A percentile compares a stretch with the other conserved stretches of the same genome.
phyloP scores from a whole-genome alignment of 2,113 vertebrate genomes.

The Triplophysa siluroides region DNA sequence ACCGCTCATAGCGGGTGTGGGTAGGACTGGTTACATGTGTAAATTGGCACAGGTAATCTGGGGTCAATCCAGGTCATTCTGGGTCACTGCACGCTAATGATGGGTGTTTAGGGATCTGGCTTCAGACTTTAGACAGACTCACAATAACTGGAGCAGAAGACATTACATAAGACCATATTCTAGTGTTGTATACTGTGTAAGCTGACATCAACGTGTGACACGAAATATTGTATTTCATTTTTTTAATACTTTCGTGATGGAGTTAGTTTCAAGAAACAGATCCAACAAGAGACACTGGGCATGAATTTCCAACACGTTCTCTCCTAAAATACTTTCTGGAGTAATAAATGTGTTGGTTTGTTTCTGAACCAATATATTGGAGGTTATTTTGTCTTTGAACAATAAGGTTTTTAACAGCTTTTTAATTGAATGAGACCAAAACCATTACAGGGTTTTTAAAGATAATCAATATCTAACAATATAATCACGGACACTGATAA shows the following conservation, averaged over 20 bases:
- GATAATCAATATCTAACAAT: slow-evolving; percentile 9
- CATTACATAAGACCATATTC: slow-evolving; percentile 8
- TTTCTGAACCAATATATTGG: not conserved
- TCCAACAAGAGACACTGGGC: not conserved
- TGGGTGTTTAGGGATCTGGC: slow-evolving; percentile 57
- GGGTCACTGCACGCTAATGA: slow-evolving; percentile 51
- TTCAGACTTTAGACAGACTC: slow-evolving; percentile 27
- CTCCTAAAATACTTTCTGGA: not conserved
- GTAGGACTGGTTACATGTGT: slow-evolving; percentile 15
- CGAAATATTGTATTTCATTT: not conserved
- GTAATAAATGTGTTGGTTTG: not conserved
- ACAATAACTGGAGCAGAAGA: slow-evolving; percentile 47
- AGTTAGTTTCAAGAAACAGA: not conserved
- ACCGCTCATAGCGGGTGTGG: too few relatives aligned
- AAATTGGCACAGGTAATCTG: slow-evolving; percentile 50
- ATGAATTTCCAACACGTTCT: too few relatives aligned
- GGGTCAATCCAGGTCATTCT: slow-evolving; percentile 54
- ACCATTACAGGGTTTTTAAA: not conserved
- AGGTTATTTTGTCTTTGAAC: not conserved
- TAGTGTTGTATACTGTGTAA: slow-evolving; percentile 5
- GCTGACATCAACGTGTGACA: not conserved
- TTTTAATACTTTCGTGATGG: not conserved
- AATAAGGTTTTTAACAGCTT: not conserved
- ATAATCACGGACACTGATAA: not conserved
- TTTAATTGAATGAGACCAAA: not conserved